These are phyloP conservation scores for Syritta pipiens DNA, from an alignment of 2,888 invertebrate genomes.

Conservation along the genomic window DNA sequence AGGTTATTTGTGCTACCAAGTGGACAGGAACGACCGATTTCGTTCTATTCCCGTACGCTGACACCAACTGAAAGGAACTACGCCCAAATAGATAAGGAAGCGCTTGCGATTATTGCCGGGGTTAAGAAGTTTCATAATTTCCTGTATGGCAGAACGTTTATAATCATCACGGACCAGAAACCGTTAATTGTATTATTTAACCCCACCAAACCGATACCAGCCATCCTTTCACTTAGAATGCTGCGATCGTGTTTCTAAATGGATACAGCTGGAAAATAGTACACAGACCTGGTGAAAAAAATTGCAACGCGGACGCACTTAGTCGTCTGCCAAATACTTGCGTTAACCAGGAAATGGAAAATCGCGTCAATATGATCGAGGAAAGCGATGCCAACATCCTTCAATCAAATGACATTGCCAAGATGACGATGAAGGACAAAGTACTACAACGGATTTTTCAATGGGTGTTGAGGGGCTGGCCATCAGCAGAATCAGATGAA, in stretches of 20 bases:
- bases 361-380: neutral
- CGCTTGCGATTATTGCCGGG: constrained; percentile 7
- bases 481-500: neutral
- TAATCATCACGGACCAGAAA: neutral
- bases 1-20: no score
- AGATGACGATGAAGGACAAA: neutral
- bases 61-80: constrained; percentile 4
- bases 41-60: neutral
- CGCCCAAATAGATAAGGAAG: constrained; percentile 8
- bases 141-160: neutral
- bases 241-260: neutral
- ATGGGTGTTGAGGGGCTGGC: neutral
- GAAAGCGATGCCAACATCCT: constrained; percentile 8
- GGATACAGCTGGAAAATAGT: neutral
- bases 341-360: neutral
- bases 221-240: neutral
- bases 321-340: constrained; percentile 3
- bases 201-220: neutral
- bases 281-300: neutral
- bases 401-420: neutral
- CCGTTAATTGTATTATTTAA: neutral
- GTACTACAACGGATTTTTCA: neutral
- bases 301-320: constrained; percentile 6
- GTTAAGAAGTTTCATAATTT: neutral
- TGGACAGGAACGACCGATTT: neutral